Evolutionary conservation across 2,113 vertebrate genomes (phyloP).

Genomic region (Corydoras maculifer): DNA sequence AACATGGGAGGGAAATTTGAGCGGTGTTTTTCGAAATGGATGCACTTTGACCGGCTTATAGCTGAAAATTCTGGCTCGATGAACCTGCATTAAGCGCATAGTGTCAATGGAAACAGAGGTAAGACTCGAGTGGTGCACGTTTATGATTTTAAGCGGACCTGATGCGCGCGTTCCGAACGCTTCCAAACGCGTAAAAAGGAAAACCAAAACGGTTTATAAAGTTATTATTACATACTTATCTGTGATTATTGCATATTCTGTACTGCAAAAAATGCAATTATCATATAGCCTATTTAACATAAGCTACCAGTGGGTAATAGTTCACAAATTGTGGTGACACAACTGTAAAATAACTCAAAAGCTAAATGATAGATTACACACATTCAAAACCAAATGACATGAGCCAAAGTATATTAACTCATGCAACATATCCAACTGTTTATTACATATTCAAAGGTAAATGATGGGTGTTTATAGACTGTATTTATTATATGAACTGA

Average conservation of each 20-base stretch:
- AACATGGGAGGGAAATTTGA: conserved; percentile 19
- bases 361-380: too few relatives aligned
- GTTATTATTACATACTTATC: neutral
- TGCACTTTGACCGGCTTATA: neutral
- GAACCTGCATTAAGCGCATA: neutral
- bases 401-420: too few relatives aligned
- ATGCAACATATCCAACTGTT: too few relatives aligned
- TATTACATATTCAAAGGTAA: too few relatives aligned
- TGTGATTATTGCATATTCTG: neutral
- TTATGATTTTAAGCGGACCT: neutral
- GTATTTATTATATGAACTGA: too few relatives aligned
- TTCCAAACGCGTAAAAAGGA: neutral
- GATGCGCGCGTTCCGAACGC: neutral
- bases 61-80: conserved; percentile 10
- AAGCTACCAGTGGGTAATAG: too few relatives aligned
- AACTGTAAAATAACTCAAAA: too few relatives aligned
- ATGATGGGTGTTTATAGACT: too few relatives aligned
- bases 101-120: conserved; percentile 25
- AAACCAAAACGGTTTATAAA: neutral
- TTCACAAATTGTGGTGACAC: too few relatives aligned
- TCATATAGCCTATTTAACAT: too few relatives aligned
- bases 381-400: too few relatives aligned
- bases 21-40: neutral
- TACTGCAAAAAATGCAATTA: too few relatives aligned
- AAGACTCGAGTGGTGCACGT: neutral